Percentiles rank a stretch among this genome's conserved stretches.
phyloP scores from a whole-genome alignment of 2,113 vertebrate genomes.

The Stigmatopora nigra region DNA sequence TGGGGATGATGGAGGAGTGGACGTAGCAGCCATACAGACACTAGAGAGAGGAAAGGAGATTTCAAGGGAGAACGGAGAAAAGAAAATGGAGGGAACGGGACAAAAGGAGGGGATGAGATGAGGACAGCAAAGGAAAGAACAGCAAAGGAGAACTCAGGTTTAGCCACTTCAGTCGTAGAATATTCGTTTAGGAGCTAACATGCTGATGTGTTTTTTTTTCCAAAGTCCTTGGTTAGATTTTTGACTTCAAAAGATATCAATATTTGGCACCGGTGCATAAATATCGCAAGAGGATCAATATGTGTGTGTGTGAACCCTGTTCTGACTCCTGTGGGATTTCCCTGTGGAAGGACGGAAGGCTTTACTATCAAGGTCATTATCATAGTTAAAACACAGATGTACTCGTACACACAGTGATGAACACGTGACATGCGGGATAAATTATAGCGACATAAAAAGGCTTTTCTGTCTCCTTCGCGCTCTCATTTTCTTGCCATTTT shows the following conservation, averaged over 20 bases:
- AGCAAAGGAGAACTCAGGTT: conserved; percentile 61
- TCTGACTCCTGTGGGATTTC: conserved; percentile 18
- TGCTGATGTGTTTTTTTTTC: conserved; percentile 48
- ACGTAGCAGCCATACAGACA: conserved; percentile 75
- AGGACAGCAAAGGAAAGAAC: conserved; percentile 46
- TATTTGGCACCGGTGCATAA: conserved; percentile 2
- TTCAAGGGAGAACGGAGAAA: conserved; percentile 31
- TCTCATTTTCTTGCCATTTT: conserved; percentile 52
- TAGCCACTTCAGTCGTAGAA: conserved; percentile 50
- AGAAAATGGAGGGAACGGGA: conserved; percentile 37
- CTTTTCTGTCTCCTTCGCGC: conserved; percentile 31
- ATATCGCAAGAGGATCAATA: neutral
- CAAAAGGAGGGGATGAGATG: conserved; percentile 37
- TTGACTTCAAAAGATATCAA: conserved; percentile 19
- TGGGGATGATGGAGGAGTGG: conserved; percentile 75
- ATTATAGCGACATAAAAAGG: conserved; percentile 42
- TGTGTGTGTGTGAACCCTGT: neutral
- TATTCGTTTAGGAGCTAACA: conserved; percentile 49
- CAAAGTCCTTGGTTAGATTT: conserved; percentile 49
- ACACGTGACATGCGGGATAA: conserved; percentile 29
- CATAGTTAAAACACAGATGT: conserved; percentile 9
- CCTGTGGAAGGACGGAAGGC: conserved; percentile 12
- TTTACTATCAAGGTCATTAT: conserved; percentile 31
- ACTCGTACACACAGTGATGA: conserved; percentile 18
- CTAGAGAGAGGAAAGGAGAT: conserved; percentile 60